Percentiles rank a stretch among this genome's conserved stretches.
Evolutionary conservation across 2,888 invertebrate genomes (phyloP).

Genomic region (Drosophila siamana): DNA sequence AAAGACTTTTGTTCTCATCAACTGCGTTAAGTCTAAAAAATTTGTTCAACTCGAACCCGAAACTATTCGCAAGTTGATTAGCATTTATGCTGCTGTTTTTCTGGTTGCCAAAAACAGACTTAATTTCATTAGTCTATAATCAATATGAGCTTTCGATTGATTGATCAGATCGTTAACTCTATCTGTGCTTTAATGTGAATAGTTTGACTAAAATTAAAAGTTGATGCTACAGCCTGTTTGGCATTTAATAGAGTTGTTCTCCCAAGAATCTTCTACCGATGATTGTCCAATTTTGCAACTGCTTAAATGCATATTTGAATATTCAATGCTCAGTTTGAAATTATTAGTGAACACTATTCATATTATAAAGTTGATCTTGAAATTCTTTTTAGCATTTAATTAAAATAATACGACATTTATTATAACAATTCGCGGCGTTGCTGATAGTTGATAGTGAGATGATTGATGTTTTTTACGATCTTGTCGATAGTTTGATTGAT

Average conservation of each 20-base stretch:
- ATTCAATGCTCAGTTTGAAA: too few relatives aligned
- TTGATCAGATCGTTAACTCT: not conserved
- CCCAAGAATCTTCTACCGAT: too few relatives aligned
- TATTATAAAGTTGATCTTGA: not conserved
- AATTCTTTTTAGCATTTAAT: not conserved
- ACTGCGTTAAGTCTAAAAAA: not conserved
- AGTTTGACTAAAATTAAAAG: not conserved
- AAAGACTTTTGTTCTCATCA: not conserved
- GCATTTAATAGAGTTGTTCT: not conserved
- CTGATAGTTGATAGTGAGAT: not conserved
- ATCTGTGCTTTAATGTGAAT: not conserved
- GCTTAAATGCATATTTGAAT: too few relatives aligned
- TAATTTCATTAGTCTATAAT: not conserved
- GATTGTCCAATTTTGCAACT: too few relatives aligned
- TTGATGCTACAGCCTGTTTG: not conserved
- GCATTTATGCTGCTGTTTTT: not conserved
- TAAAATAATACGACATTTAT: not conserved
- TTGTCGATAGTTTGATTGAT: not conserved
- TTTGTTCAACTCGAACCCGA: not conserved
- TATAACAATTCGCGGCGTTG: not conserved
- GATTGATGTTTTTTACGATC: not conserved
- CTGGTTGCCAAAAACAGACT: not conserved
- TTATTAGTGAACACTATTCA: too few relatives aligned
- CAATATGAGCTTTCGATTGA: not conserved
- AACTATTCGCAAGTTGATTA: constrained; percentile 4